phyloP scores from a whole-genome alignment of 2,797 vertebrate species.

The Chrosomus eos region DNA sequence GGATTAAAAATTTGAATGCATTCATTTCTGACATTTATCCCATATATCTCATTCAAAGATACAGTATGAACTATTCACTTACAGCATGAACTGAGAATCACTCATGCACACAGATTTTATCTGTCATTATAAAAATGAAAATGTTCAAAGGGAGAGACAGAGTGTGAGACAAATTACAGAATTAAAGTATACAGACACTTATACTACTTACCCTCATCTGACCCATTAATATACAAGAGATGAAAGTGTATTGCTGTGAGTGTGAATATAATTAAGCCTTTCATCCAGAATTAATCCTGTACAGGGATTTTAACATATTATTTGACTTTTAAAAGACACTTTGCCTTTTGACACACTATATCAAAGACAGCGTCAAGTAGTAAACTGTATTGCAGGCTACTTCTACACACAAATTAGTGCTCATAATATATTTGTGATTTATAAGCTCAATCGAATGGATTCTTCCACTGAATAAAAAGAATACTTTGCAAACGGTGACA shows the following conservation, averaged over 20 bases:
- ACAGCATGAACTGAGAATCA: not conserved
- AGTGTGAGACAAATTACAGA: not conserved
- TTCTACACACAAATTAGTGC: not conserved
- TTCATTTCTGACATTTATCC: not conserved
- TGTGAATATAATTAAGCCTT: slow-evolving; percentile 2
- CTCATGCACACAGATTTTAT: not conserved
- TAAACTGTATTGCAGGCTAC: not conserved
- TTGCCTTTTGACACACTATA: not conserved
- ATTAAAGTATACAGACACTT: slow-evolving; percentile 20
- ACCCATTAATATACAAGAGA: slow-evolving; percentile 17
- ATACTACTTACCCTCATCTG: slow-evolving; percentile 27
- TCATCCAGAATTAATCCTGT: not conserved
- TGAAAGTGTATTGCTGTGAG: not conserved
- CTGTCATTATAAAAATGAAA: not conserved
- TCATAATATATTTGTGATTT: not conserved
- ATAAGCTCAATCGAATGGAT: not conserved
- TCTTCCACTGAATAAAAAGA: slow-evolving; percentile 14
- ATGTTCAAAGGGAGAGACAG: not conserved
- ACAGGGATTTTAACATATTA: not conserved
- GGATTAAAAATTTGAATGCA: too few relatives aligned
- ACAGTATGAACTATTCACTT: not conserved
- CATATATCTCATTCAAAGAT: not conserved
- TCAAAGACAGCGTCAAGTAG: not conserved
- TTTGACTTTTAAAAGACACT: not conserved
- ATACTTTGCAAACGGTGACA: not conserved